Percentiles rank a stretch among this genome's conserved stretches.
Evolutionary conservation across 2,113 vertebrate genomes (phyloP).

Genomic region (Bos indicus): DNA sequence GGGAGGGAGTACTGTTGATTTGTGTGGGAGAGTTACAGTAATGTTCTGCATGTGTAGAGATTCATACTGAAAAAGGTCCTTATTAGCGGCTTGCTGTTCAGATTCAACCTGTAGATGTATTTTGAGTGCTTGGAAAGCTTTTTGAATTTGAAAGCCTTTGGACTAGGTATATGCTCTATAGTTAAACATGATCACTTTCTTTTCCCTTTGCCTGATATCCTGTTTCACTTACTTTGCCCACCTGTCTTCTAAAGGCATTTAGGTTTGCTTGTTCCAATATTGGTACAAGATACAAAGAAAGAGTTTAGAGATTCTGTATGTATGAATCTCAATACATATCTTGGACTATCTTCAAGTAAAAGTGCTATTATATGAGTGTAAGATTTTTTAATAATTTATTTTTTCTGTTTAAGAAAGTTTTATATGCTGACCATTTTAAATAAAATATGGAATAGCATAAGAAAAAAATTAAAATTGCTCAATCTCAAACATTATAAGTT

Average conservation of each 20-base stretch:
- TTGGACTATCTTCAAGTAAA: neutral
- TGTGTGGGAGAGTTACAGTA: neutral
- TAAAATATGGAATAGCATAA: neutral
- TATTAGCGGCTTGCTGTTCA: neutral
- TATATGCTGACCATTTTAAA: neutral
- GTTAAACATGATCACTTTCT: neutral
- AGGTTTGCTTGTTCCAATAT: neutral
- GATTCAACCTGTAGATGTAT: neutral
- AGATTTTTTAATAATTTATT: neutral
- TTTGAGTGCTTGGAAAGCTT: neutral
- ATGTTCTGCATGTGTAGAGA: too few species aligned
- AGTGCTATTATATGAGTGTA: neutral
- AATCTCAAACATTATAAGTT: neutral
- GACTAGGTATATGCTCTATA: neutral
- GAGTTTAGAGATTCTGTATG: neutral
- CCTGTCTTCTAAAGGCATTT: neutral
- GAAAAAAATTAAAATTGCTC: neutral
- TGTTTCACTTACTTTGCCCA: neutral
- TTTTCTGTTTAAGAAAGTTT: neutral
- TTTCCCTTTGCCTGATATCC: neutral
- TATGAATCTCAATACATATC: neutral
- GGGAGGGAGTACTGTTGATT: neutral
- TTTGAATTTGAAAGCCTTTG: neutral
- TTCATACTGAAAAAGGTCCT: neutral
- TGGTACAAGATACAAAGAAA: neutral